Base-by-base conservation (phyloP, 2,888 invertebrate genomes). In the Pachliopta kotzebuea region DNA sequence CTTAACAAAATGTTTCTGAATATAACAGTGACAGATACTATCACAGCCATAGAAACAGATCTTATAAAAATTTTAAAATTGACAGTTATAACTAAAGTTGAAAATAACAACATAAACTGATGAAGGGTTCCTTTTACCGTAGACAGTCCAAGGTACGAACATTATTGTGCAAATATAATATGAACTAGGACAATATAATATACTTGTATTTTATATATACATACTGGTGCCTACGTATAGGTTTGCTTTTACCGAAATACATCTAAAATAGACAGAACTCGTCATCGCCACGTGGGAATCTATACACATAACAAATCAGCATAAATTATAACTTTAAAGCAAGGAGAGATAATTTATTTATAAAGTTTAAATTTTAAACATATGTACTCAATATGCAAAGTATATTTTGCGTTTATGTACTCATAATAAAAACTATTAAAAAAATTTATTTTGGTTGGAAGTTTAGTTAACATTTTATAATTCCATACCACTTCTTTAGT, bases 271-370 rank as follows among this genome's bases (percentile, higher is more conserved):
- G 6, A 14, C 42, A 37, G 21, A 42, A 11, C 4, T 42, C 23
- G 23, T 18, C 29, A 0, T 6, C 14, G 56, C 3, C 42, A 23
- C 57, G 8, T 31, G n/a, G 29, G 18, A 57, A 23, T 42, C 24
- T 23, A 14, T 20, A 29, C 29, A n/a, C 26, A 29, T 24, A 57
- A 24, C 45, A 57, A 57, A 57, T 57, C 57, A 45, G 21, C 45
- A 45, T 57, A 57, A 45, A 52, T 62, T 56, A 50, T 50, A 62
- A 56, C 24, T 31, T 31, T 17, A 56, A 52, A 52, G 37, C 23
- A 18, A 9, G 45, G n/a, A 57, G 24, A 31, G 37, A 42, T 57
- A 24, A 57, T 57, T n/a, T 57, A 57, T 57, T 57, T 45, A 57
- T 45, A 24, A 57, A 57, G 24, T 24, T 45, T 55, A 31, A 55